Percentiles rank a stretch among this genome's conserved stretches.
These are phyloP conservation scores for Acanthiza pusilla DNA, from an alignment of 2,797 vertebrate species.

Conservation along the genomic window DNA sequence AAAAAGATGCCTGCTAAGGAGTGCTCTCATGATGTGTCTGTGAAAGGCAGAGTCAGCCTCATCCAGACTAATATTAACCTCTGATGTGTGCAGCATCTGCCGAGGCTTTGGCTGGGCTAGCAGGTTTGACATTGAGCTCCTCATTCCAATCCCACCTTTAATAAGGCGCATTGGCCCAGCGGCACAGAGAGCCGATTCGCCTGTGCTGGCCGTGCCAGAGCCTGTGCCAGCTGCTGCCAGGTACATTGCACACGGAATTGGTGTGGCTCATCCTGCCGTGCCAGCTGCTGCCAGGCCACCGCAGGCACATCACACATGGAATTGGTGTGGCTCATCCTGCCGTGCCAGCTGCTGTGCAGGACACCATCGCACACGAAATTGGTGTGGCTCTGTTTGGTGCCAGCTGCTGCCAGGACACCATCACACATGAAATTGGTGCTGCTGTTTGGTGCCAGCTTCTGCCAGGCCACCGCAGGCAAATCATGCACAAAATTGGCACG, in stretches of 20 bases:
- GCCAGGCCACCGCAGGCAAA: slow-evolving; percentile 5
- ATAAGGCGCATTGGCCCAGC: neutral
- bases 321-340: no score
- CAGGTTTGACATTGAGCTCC: neutral
- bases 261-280: neutral
- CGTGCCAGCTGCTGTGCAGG: no score
- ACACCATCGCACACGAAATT: no score
- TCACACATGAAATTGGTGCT: neutral
- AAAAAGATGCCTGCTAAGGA: neutral
- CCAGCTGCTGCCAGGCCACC: neutral
- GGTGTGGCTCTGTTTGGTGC: no score
- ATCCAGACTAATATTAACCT: neutral
- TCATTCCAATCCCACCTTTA: slow-evolving; percentile 12
- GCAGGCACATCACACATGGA: no score
- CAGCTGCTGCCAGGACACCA: neutral
- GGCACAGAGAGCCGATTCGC: neutral
- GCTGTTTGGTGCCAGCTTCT: slow-evolving; percentile 6
- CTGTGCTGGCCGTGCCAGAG: neutral
- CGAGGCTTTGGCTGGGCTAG: neutral
- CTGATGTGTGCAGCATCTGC: neutral
- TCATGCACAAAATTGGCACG: neutral
- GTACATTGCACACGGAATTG: no score
- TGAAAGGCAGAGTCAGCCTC: neutral
- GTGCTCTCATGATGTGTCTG: neutral
- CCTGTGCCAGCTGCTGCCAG: neutral